These are phyloP conservation scores for Diadromus collaris DNA, from an alignment of 2,888 invertebrate genomes.

Conservation along the genomic window DNA sequence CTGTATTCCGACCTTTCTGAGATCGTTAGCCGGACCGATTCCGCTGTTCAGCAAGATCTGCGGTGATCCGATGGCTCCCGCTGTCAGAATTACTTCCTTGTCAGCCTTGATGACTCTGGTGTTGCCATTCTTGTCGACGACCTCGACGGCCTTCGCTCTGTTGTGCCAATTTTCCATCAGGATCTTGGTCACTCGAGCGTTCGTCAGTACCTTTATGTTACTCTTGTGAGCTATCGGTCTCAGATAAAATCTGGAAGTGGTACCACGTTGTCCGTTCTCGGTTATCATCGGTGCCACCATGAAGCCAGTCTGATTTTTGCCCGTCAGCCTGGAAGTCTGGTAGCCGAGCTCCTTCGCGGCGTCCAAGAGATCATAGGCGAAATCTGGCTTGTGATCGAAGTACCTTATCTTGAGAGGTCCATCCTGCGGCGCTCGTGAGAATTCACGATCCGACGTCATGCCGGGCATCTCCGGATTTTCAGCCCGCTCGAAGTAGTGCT, in stretches of 20 bases:
- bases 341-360: slow-evolving; percentile 79
- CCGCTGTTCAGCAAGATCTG: slow-evolving; percentile 82
- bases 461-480: slow-evolving; percentile 78
- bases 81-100: slow-evolving; percentile 82
- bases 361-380: slow-evolving; percentile 70
- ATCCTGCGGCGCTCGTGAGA: slow-evolving; percentile 53
- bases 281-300: slow-evolving; percentile 79
- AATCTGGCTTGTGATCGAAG: slow-evolving; percentile 74
- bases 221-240: slow-evolving; percentile 76
- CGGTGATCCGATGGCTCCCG: slow-evolving; percentile 81
- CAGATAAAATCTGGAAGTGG: slow-evolving; percentile 82
- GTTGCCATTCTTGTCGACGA: slow-evolving; percentile 78
- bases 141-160: slow-evolving; percentile 83
- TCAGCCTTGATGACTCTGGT: slow-evolving; percentile 77
- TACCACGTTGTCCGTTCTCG: slow-evolving; percentile 80
- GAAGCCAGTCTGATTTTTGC: slow-evolving; percentile 76
- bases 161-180: slow-evolving; percentile 70
- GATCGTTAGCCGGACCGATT: slow-evolving; percentile 80
- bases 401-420: slow-evolving; percentile 76
- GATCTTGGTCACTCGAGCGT: slow-evolving; percentile 80
- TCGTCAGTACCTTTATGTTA: slow-evolving; percentile 81
- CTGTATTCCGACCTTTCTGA: slow-evolving; percentile 74
- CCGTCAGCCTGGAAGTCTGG: slow-evolving; percentile 69
- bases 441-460: slow-evolving; percentile 67
- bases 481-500: slow-evolving; percentile 81